Evolutionary conservation across 2,797 vertebrate genomes (phyloP), one percentile per base, ranked within the genome.

Genomic region (Pogonophryne albipinna): DNA sequence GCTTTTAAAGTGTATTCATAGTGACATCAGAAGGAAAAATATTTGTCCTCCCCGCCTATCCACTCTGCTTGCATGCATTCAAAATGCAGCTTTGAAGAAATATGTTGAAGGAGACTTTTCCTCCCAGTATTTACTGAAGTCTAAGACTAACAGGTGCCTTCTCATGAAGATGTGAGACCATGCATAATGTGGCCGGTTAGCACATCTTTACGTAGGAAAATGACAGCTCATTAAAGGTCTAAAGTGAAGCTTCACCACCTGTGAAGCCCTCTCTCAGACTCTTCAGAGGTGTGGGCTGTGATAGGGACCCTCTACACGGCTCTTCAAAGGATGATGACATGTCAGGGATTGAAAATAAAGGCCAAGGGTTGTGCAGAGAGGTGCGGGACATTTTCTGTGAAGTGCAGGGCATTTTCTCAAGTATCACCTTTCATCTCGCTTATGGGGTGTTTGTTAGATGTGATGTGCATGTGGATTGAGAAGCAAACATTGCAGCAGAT

Each of bases 191-290:
- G 44, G 49, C 71, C 78, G 84, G 86, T 89, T 86, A 87, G 73
- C 82, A 85, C 87, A 85, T 80, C 75, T 84, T 85, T 63, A 83
- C 78, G 66, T 58, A 73, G 58, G 34, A 76, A 87, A 85, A 80
- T 91, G 88, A 89, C 88, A 91, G 88, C 91, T 94, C 87, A 93
- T 94, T 93, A 94, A 85, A 82, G 76, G 89, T 84, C 79, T 85
- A 81, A 89, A 73, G 66, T 79, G 80, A 90, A 66, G 80, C 83
- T 83, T 91, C 78, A 50, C 63, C 86, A 78, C 87, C 86, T 84
- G 66, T 78, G 49, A 89, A 85, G 81, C 78, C 82, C 79, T 76
- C 81, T 87, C 47, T 77, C 58, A 76, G 76, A 81, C 67, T 65
- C 87, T 78, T 87, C 78, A 84, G 88, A 86, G 60, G 71, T 74